Conservation (phyloP, 2,888 invertebrate species). For the Glomeris marginata region DNA sequence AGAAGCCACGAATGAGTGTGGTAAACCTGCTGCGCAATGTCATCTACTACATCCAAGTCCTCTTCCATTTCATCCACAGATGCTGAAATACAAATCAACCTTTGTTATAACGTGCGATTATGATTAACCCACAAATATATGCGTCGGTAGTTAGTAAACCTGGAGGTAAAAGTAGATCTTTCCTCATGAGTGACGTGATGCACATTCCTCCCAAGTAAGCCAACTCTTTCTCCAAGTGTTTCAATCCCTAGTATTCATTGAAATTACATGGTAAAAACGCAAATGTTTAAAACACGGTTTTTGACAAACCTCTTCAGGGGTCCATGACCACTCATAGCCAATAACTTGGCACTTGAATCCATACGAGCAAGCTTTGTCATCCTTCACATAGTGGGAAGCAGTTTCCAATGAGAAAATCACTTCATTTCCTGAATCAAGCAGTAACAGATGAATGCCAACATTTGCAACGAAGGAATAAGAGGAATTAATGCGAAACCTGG, state of each 20-base stretch:
- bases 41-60: slow-evolving; percentile 54
- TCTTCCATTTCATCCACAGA: slow-evolving; percentile 44
- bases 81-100: slow-evolving; percentile 18
- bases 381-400: slow-evolving; percentile 83
- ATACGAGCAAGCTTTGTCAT: slow-evolving; percentile 64
- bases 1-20: slow-evolving; percentile 56
- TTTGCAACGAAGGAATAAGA: neutral
- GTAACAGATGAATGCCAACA: slow-evolving; percentile 1
- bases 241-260: slow-evolving; percentile 35
- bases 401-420: slow-evolving; percentile 91
- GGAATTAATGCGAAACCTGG: slow-evolving; percentile 39
- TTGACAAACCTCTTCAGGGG: slow-evolving; percentile 28
- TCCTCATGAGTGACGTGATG: slow-evolving; percentile 73
- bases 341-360: slow-evolving; percentile 75
- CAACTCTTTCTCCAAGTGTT: slow-evolving; percentile 74
- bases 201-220: slow-evolving; percentile 82
- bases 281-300: neutral
- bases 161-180: slow-evolving; percentile 53
- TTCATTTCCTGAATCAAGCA: slow-evolving; percentile 53
- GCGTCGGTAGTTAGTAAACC: slow-evolving; percentile 16
- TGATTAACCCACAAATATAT: slow-evolving; percentile 6
- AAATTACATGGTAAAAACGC: neutral
- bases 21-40: slow-evolving; percentile 42
- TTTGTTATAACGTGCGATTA: slow-evolving; percentile 2
- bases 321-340: slow-evolving; percentile 40